Percentiles rank a stretch among this genome's conserved stretches.
Conservation (phyloP, 2,113 vertebrate genomes). For the Oenanthe oenanthe region DNA sequence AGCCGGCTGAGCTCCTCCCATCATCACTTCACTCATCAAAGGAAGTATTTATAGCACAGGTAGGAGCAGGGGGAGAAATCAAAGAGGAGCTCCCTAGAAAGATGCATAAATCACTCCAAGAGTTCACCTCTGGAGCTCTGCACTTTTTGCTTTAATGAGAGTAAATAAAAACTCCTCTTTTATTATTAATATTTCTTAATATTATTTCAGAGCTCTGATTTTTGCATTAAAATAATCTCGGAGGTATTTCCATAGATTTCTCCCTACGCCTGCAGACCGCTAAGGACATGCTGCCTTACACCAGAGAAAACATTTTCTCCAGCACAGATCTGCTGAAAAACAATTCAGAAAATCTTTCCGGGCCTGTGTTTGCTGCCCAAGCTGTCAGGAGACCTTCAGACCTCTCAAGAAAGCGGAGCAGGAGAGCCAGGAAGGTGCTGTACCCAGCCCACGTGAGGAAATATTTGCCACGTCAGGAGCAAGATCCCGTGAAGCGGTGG, state of each 20-base stretch:
- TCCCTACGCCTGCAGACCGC: neutral
- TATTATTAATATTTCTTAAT: constrained; percentile 3
- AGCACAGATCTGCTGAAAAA: constrained; percentile 22
- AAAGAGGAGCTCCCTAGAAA: constrained; percentile 54
- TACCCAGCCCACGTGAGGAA: constrained; percentile 54
- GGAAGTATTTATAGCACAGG: constrained; percentile 69
- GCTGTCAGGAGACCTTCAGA: constrained; percentile 4
- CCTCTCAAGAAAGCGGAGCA: constrained; percentile 12
- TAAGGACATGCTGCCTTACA: neutral
- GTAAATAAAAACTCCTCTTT: neutral
- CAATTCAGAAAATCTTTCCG: neutral
- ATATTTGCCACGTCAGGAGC: constrained; percentile 45
- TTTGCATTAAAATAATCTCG: neutral
- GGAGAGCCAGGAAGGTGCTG: constrained; percentile 55
- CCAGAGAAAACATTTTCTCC: neutral
- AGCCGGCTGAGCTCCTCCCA: constrained; percentile 46
- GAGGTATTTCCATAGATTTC: neutral
- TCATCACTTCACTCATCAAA: constrained; percentile 59
- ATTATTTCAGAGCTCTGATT: neutral
- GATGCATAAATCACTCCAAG: constrained; percentile 54
- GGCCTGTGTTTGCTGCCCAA: neutral
- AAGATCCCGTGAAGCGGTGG: constrained; percentile 43
- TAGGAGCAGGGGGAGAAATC: constrained; percentile 43
- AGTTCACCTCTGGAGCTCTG: constrained; percentile 60
- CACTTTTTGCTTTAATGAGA: neutral